phyloP scores from a whole-genome alignment of 2,113 vertebrate genomes.

The Cinclus cinclus region DNA sequence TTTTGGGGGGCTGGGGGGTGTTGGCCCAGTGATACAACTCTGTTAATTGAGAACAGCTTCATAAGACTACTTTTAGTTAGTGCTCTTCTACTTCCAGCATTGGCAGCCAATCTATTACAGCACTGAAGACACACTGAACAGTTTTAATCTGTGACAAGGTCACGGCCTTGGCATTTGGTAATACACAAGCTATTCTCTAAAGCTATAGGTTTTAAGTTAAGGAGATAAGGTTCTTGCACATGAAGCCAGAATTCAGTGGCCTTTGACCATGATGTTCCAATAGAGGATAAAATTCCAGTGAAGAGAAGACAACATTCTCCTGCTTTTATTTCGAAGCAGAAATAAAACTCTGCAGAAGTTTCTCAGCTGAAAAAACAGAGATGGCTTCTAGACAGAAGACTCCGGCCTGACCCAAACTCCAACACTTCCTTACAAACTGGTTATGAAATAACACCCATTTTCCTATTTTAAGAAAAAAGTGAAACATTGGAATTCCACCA shows the following conservation, averaged over 20 bases:
- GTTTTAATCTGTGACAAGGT: constrained; percentile 7
- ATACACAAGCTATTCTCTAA: background rate
- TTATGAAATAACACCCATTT: background rate
- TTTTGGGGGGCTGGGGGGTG: rapidly evolving
- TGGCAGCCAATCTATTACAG: background rate
- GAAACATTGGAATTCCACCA: background rate
- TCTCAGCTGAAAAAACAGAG: background rate
- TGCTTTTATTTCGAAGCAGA: background rate
- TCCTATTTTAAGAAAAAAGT: background rate
- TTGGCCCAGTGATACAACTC: background rate
- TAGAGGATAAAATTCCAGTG: background rate
- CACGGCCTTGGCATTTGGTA: background rate
- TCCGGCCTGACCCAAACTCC: background rate
- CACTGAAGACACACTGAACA: background rate
- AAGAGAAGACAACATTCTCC: background rate
- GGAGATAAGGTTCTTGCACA: background rate
- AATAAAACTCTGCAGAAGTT: background rate
- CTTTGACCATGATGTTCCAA: background rate
- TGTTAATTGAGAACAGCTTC: background rate
- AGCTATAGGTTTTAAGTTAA: constrained; percentile 14
- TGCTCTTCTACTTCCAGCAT: background rate
- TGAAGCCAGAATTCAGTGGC: background rate
- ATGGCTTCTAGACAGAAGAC: background rate
- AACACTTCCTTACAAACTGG: background rate
- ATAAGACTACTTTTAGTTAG: background rate